These are phyloP conservation scores for Bunonema sp. DNA, from an alignment of 2,888 invertebrate genomes.

Conservation along the genomic window DNA sequence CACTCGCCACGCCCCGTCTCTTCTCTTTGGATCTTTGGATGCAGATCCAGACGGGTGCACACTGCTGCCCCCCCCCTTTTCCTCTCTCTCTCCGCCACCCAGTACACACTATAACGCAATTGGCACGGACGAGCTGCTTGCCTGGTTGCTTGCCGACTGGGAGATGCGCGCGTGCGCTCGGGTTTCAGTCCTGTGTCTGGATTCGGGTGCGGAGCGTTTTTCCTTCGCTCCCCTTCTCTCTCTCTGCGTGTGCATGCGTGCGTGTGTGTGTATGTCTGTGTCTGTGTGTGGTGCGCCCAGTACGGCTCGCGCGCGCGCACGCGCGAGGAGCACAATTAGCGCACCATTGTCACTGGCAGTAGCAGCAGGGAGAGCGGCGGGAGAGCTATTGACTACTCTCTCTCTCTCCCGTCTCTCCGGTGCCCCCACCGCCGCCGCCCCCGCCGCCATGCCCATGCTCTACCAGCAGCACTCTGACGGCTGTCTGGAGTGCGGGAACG, in stretches of 20 bases:
- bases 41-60: neutral
- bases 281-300: neutral
- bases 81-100: slow-evolving; percentile 1
- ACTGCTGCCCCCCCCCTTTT: neutral
- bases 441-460: slow-evolving; percentile 12
- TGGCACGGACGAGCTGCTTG: slow-evolving; percentile 7
- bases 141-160: neutral
- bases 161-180: no score
- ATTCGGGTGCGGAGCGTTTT: neutral
- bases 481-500: no score
- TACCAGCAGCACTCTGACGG: no score
- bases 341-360: no score
- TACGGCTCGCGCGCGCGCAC: no score
- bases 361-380: neutral
- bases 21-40: neutral
- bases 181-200: no score
- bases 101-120: no score
- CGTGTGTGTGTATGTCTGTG: neutral
- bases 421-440: neutral
- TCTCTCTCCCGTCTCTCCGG: neutral
- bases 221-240: neutral
- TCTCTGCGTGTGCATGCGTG: neutral
- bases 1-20: no score
- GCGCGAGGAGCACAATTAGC: no score
- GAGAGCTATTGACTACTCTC: neutral